Evolutionary conservation across 1,140 invertebrate genomes (phyloP).

Genomic region (Cotesia typhae): DNA sequence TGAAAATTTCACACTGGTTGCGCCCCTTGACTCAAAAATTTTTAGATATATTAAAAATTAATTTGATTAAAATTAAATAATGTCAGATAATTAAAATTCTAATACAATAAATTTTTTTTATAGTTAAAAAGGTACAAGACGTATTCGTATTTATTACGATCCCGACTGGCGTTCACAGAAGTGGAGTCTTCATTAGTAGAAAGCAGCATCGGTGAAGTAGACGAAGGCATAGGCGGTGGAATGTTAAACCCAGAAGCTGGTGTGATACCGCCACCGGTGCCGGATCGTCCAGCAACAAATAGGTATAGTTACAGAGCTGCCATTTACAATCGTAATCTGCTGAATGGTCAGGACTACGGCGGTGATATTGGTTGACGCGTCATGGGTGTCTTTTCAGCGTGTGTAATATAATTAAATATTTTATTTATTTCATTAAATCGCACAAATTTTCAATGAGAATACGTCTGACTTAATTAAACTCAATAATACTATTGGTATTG

Average conservation of each 20-base stretch:
- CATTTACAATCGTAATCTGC: conserved; percentile 73
- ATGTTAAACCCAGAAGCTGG: conserved; percentile 58
- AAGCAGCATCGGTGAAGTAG: conserved; percentile 80
- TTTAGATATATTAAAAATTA: too few relatives aligned
- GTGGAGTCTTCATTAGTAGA: conserved; percentile 72
- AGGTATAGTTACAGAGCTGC: conserved; percentile 85
- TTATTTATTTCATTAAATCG: too few relatives aligned
- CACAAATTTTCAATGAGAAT: too few relatives aligned
- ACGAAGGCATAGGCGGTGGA: conserved; percentile 69
- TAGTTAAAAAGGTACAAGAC: conserved; percentile 89
- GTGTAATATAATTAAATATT: conserved; percentile 70
- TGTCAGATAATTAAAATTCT: not conserved
- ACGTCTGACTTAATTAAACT: too few relatives aligned
- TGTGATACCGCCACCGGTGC: conserved; percentile 63
- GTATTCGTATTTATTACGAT: conserved; percentile 82
- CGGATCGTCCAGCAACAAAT: conserved; percentile 71
- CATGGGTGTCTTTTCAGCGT: conserved; percentile 81
- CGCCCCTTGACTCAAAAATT: too few relatives aligned
- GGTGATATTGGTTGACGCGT: conserved; percentile 80
- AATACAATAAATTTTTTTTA: conserved; percentile 46
- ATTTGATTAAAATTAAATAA: conserved; percentile 4
- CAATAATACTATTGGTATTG: conserved; percentile 5
- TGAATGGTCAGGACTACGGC: conserved; percentile 67
- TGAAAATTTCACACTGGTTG: too few relatives aligned
- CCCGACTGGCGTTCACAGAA: conserved; percentile 74